A percentile compares a stretch with the other conserved stretches of the same genome.
These are phyloP conservation scores for Drosophila seguyi DNA, from an alignment of 1,140 invertebrate species.

Conservation along the genomic window DNA sequence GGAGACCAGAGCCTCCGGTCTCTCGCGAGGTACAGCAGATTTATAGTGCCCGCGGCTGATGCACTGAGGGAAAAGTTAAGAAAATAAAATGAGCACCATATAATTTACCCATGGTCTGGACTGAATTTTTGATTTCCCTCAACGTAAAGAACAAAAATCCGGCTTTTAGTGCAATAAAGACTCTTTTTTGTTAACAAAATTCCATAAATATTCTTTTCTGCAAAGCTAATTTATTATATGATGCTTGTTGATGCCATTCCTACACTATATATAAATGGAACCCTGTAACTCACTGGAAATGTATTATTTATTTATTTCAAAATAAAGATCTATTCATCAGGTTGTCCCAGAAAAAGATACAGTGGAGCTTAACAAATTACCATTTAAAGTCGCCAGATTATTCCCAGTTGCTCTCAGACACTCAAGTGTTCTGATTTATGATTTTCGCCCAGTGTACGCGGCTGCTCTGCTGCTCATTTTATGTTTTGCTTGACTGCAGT, in stretches of 20 bases:
- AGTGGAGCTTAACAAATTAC: background rate
- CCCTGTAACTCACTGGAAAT: conserved; percentile 25
- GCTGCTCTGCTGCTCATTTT: conserved; percentile 36
- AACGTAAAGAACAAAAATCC: background rate
- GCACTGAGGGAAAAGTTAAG: conserved; percentile 6
- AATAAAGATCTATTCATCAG: conserved; percentile 36
- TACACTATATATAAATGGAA: background rate
- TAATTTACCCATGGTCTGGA: background rate
- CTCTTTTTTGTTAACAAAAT: background rate
- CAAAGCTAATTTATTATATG: conserved; percentile 4
- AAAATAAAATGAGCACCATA: too few relatives aligned
- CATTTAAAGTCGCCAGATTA: conserved; percentile 1
- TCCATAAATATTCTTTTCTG: background rate
- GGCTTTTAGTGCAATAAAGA: background rate
- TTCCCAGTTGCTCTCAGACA: background rate
- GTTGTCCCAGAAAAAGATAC: conserved; percentile 14
- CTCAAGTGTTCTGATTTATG: background rate
- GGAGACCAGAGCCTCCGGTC: conserved; percentile 44
- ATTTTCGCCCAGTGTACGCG: conserved; percentile 13
- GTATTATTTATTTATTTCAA: conserved; percentile 43
- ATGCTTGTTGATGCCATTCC: background rate
- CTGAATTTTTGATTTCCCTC: background rate
- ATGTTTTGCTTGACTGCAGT: conserved; percentile 74
- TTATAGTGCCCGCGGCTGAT: conserved; percentile 58
- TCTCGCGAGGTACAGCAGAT: conserved; percentile 51